Base-by-base conservation (phyloP, 2,113 vertebrate species). In the Brienomyrus longianalis region DNA sequence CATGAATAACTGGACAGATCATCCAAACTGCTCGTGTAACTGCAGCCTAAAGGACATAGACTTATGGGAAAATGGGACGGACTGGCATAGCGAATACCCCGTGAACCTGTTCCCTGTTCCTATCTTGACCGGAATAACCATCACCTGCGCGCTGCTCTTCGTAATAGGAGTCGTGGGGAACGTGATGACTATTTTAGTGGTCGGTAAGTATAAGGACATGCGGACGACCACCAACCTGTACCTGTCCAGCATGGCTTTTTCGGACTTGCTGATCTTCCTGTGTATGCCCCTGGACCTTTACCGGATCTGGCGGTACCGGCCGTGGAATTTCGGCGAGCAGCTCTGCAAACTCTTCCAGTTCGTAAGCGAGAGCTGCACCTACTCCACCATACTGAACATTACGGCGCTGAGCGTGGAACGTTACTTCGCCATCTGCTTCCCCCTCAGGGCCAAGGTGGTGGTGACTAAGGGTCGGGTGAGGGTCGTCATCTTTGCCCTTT, bases 261-360 rank as follows among this genome's bases (percentile, higher is more conserved):
- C 98, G 0, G 98, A 99, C 95, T 94, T 99, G 62, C 95, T 99
- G 66, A 99, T 99, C 91, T 99, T 99, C 91, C 94, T 98, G 88
- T 99, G 98, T 92, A 97, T 99, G 98, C 98, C 98, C 0, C 95
- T 99, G 50, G 98, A 99, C 92, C 96, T 99, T 27, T 98, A 98
- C 89, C 96, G 98, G 88, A 97, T 99, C 93, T 99, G 98, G 98
- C 96, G 97, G 92, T 98, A 98, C 95, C 94, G 97, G 66, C 98
- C 98, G 52, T 99, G 98, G 98, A 96, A 96, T 91, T 96, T 99
- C 0, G 98, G 98, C 1, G 96, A 97, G 59, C 94, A 96, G 83
- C 97, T 98, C 56, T 99, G 98, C 94, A 99, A 99, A 94, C 97
- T 99, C 90, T 99, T 99, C 92, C 97, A 98, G 95, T 99, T 98